A percentile compares a stretch with the other conserved stretches of the same genome.
Evolutionary conservation across 2,113 vertebrate species (phyloP).

Genomic region (Pelusios castaneus): DNA sequence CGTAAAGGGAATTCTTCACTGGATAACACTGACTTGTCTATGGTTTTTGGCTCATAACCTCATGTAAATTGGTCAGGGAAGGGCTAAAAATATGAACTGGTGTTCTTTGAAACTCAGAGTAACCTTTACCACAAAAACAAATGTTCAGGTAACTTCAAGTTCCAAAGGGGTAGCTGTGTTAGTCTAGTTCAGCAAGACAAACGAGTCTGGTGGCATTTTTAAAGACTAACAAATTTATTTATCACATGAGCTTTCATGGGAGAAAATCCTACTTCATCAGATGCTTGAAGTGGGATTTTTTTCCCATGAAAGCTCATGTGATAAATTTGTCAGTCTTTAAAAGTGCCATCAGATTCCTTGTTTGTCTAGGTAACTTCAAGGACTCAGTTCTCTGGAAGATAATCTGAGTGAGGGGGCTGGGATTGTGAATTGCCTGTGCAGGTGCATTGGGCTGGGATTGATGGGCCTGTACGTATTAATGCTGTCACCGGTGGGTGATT

Average conservation of each 20-base stretch:
- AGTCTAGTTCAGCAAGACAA: too few species aligned
- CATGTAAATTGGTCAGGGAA: neutral
- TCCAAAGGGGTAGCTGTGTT: too few species aligned
- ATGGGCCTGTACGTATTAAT: neutral
- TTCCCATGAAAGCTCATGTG: too few species aligned
- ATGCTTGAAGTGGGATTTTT: too few species aligned
- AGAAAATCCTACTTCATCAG: too few species aligned
- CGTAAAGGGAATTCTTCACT: rapidly evolving
- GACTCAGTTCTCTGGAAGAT: neutral
- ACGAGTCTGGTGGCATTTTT: too few species aligned
- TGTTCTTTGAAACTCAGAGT: neutral
- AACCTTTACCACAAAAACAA: rapidly evolving
- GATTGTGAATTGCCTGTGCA: neutral
- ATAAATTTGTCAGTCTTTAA: too few species aligned
- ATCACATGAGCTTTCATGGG: too few species aligned
- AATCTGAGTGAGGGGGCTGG: rapidly evolving
- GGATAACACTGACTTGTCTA: neutral
- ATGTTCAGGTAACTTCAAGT: neutral
- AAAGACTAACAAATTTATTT: too few species aligned
- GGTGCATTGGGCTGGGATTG: neutral
- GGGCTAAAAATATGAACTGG: neutral
- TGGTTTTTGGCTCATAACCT: neutral
- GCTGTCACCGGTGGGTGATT: neutral
- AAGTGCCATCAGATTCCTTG: too few species aligned
- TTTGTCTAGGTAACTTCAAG: neutral